These are phyloP conservation scores for Drosophila sp. DNA, from an alignment of 1,140 invertebrate species.

Conservation along the genomic window DNA sequence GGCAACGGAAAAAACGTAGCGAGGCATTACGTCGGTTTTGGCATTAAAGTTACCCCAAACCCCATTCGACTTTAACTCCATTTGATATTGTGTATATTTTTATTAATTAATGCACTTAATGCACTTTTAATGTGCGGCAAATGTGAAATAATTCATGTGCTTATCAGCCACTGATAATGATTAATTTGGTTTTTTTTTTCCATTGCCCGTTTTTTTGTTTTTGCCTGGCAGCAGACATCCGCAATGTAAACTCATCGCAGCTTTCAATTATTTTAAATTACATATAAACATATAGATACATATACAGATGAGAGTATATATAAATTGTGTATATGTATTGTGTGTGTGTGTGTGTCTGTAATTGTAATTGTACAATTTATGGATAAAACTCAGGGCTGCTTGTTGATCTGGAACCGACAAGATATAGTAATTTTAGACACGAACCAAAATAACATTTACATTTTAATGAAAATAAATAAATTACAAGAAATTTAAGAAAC, in stretches of 20 bases:
- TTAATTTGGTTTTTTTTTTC: conserved; percentile 62
- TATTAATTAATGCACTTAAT: conserved; percentile 75
- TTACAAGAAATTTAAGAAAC: neutral
- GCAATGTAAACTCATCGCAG: conserved; percentile 17
- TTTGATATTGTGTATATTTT: conserved; percentile 21
- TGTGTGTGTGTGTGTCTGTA: conserved; percentile 1
- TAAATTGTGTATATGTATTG: neutral
- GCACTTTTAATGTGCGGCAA: conserved; percentile 72
- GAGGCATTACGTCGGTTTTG: conserved; percentile 15
- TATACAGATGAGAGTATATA: neutral
- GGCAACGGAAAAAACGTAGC: neutral
- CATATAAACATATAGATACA: neutral
- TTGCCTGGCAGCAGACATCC: conserved; percentile 2
- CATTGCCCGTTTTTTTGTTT: neutral
- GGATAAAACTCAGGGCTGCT: conserved; percentile 6
- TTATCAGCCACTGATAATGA: conserved; percentile 76
- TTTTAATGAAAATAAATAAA: neutral
- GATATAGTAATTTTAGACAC: conserved; percentile 2
- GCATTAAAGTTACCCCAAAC: conserved; percentile 15
- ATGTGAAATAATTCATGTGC: conserved; percentile 75
- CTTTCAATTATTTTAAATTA: conserved; percentile 17
- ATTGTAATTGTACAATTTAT: conserved; percentile 17
- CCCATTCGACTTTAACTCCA: neutral
- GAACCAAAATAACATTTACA: neutral
- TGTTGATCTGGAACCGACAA: conserved; percentile 8